Evolutionary conservation across 2,888 invertebrate species (phyloP).

Genomic region (Anticlea derivata): DNA sequence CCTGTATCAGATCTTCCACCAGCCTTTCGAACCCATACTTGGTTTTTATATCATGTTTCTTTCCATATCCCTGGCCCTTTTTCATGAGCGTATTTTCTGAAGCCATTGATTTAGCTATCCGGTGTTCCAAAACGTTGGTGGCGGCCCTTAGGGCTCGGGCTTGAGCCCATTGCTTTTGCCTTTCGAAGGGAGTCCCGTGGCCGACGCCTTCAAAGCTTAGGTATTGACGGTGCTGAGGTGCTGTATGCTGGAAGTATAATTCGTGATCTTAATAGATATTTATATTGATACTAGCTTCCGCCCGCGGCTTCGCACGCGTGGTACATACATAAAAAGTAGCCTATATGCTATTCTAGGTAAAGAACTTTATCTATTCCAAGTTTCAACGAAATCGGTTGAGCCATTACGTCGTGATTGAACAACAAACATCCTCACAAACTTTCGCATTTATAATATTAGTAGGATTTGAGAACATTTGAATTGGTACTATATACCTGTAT

Average conservation of each 20-base stretch:
- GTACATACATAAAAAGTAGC: too few species aligned
- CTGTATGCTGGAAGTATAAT: constrained; percentile 86
- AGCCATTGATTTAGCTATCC: constrained; percentile 85
- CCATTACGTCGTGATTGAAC: too few species aligned
- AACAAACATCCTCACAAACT: too few species aligned
- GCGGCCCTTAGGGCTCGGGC: constrained; percentile 87
- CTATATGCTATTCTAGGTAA: too few species aligned
- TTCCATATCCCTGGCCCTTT: constrained; percentile 80
- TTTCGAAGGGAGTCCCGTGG: constrained; percentile 89
- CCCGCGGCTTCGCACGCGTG: too few species aligned
- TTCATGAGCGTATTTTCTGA: constrained; percentile 87
- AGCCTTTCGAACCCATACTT: constrained; percentile 93
- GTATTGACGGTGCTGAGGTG: constrained; percentile 95
- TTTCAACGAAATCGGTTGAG: too few species aligned
- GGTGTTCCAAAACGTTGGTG: constrained; percentile 85
- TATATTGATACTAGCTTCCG: too few species aligned
- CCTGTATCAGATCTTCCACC: constrained; percentile 96
- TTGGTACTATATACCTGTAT: constrained; percentile 84
- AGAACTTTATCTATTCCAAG: too few species aligned
- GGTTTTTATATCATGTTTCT: constrained; percentile 89
- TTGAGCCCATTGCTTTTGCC: constrained; percentile 90
- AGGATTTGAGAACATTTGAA: too few species aligned
- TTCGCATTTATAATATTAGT: too few species aligned
- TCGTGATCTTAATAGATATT: too few species aligned
- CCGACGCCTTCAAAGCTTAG: constrained; percentile 92